Percentiles rank a stretch among this genome's conserved stretches.
Conservation (phyloP, 2,113 vertebrate genomes). For the Larimichthys polyactis region DNA sequence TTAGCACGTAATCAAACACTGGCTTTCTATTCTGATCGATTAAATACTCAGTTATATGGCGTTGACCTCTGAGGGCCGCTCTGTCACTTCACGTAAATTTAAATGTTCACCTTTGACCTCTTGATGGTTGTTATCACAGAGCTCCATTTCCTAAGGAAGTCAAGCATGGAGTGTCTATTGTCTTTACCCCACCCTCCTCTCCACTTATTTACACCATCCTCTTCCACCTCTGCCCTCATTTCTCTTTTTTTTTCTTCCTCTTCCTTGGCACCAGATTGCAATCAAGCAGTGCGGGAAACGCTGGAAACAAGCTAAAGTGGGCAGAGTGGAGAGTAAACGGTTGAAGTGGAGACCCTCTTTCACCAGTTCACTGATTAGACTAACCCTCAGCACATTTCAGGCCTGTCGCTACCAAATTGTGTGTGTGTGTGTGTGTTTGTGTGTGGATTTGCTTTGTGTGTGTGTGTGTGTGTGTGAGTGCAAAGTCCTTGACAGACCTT, state of each 20-base stretch:
- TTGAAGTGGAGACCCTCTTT: slow-evolving; percentile 70
- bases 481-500: slow-evolving; percentile 12
- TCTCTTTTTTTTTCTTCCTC: not conserved
- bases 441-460: not conserved
- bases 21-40: slow-evolving; percentile 26
- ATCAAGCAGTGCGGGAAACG: slow-evolving; percentile 65
- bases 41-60: slow-evolving; percentile 26
- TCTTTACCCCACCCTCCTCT: slow-evolving; percentile 38
- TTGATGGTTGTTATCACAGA: slow-evolving; percentile 63
- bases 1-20: slow-evolving; percentile 36
- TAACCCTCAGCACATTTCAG: slow-evolving; percentile 43
- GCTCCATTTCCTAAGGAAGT: slow-evolving; percentile 75
- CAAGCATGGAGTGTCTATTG: slow-evolving; percentile 73
- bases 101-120: slow-evolving; percentile 71
- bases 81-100: slow-evolving; percentile 62
- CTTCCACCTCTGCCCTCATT: not conserved
- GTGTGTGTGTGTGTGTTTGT: slow-evolving; percentile 6
- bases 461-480: slow-evolving; percentile 14
- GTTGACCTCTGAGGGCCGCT: slow-evolving; percentile 61
- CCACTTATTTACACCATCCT: slow-evolving; percentile 41
- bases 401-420: slow-evolving; percentile 24
- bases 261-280: slow-evolving; percentile 71
- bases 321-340: slow-evolving; percentile 66
- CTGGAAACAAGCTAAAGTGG: slow-evolving; percentile 62
- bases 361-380: slow-evolving; percentile 69